Evolutionary conservation across 2,113 vertebrate species (phyloP), one percentile per base, ranked within the genome.

Genomic region (Perccottus glenii): DNA sequence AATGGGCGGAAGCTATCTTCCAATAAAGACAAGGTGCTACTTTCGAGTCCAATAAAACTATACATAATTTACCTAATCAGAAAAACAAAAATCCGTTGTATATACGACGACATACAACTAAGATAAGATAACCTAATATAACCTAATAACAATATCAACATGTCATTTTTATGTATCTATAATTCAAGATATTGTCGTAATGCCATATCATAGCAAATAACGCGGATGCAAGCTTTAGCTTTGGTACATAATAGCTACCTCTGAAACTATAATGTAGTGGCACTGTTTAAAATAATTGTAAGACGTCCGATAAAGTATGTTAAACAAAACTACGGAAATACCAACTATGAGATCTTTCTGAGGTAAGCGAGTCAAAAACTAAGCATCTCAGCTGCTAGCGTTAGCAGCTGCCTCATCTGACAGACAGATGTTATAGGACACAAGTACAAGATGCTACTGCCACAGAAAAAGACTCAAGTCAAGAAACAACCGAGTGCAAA

Each of bases 371-470:
- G 60, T 70, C 11, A 52, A 45, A 52, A 70, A n/a, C 66, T 16
- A 12, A 69, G 32, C 50, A 10, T 68, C 62, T 42, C n/a, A 11
- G 83, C 16, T 5, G 83, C 86, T 85, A 88, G 65, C 82, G 59
- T 66, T 86, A 89, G 85, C 86, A 71, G 80, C 81, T 75, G 80
- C 65, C 64, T 66, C 81, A 47, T 65, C 83, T 76, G 78, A 52
- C 33, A 83, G 78, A 57, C 85, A 87, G 87, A 88, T 89, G 85
- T 85, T 81, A 70, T 14, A n/a, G 63, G 64, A 55, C 69, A 57
- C 50, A 50, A 68, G 61, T 55, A 65, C 15, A 50, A 55, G 77
- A 85, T 84, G 77, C 74, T 65, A 67, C 42, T 14, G 45, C 44
- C 27, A 6, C n/a, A 45, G n/a, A 64, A 43, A 38, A 32, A n/a